Evolutionary conservation across 2,113 vertebrate species (phyloP), one percentile per base, ranked within the genome.

Genomic region (Corydoras maculifer): DNA sequence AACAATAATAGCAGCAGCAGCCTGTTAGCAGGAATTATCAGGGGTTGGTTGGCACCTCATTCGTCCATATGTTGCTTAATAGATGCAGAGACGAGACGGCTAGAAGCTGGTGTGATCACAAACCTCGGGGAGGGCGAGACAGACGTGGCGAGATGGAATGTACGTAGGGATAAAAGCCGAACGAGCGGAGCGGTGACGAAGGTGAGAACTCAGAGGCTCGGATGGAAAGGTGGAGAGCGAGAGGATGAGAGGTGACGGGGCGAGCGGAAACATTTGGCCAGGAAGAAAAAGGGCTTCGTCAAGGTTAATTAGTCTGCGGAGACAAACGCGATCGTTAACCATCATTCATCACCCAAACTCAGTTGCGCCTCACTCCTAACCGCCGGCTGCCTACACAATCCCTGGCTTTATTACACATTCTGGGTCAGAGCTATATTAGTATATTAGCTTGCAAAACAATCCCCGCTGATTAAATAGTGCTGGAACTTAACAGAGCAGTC

Each of bases 261-360:
- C 30, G 60, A 70, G 65, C 59, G 78, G 86, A 85, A 86, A 87
- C 84, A 80, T 85, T 85, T 87, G 81, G 82, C 83, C 85, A 79
- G 83, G 81, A 86, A 85, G 82, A 82, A 80, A 75, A 72, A 68
- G 80, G 86, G 81, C 78, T 85, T 88, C 81, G 85, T 88, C 89
- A 90, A 91, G 89, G 89, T 90, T 89, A 91, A 89, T 89, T 88
- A 88, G 87, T 83, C 85, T 86, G 84, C 83, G 79, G 88, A 86
- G 88, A 87, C 82, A 12, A 83, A 86, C 81, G 75, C 74, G 61
- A 76, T 84, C 79, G 79, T 85, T 82, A 76, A 72, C 78, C 35
- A 74, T 87, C 87, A 87, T 90, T 85, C 81, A 88, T 87, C 87
- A 88, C 79, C 82, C 60, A 71, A 69, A 30, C 78, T 78, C 80